Percentiles rank a stretch among this genome's conserved stretches.
Conservation (phyloP, 2,888 invertebrate species). For the Elegia similella region DNA sequence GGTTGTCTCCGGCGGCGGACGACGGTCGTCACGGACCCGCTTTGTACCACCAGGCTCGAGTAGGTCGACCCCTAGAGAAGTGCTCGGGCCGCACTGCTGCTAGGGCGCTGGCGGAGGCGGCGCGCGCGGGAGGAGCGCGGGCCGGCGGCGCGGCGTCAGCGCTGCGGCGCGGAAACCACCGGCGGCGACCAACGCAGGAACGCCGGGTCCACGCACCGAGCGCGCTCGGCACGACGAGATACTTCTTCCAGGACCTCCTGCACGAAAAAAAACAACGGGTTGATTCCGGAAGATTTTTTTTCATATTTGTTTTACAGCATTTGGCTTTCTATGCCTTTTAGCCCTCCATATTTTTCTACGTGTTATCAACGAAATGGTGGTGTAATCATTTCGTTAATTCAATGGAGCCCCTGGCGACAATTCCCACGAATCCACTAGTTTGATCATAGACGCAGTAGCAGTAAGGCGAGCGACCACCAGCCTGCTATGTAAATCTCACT, state of each 20-base stretch:
- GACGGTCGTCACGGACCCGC: conserved; percentile 6
- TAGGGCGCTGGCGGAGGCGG: conserved; percentile 25
- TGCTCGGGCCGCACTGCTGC: conserved; percentile 33
- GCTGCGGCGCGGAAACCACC: conserved; percentile 43
- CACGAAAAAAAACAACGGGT: conserved; percentile 18
- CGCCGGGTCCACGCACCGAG: conserved; percentile 92
- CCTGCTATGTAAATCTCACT: too few species aligned
- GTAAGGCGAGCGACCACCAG: too few species aligned
- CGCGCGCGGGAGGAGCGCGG: conserved; percentile 44
- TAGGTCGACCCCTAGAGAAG: conserved; percentile 14
- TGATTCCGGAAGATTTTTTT: too few species aligned
- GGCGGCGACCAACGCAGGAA: conserved; percentile 94
- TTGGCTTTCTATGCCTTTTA: too few species aligned
- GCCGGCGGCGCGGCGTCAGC: conserved; percentile 47
- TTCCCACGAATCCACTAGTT: too few species aligned
- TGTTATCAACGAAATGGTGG: too few species aligned
- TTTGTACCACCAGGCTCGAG: conserved; percentile 5
- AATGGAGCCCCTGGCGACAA: too few species aligned
- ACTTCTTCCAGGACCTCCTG: conserved; percentile 97
- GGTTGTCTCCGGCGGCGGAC: background rate
- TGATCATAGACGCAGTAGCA: too few species aligned
- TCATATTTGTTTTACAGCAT: too few species aligned
- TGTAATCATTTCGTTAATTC: too few species aligned
- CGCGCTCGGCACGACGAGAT: conserved; percentile 90
- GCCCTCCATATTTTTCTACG: too few species aligned